A percentile compares a stretch with the other conserved stretches of the same genome.
These are phyloP conservation scores for Saimiri boliviensis DNA, from an alignment of 2,113 vertebrate genomes.

Conservation along the genomic window DNA sequence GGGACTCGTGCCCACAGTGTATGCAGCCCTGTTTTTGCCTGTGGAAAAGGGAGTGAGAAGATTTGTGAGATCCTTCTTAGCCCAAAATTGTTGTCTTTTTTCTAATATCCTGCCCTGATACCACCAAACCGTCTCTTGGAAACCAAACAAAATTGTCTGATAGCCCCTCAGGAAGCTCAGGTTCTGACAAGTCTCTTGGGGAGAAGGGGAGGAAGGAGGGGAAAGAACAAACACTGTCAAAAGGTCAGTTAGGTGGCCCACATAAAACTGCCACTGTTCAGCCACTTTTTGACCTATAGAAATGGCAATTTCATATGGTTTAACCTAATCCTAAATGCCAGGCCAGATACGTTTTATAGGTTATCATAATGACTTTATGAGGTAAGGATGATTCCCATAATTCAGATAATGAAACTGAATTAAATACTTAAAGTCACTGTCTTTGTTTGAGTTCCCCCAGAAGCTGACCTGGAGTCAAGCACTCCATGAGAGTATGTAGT, in stretches of 20 bases:
- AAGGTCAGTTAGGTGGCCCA: background rate
- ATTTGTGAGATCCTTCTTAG: background rate
- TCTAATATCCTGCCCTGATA: background rate
- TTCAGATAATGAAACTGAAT: slow-evolving; percentile 40
- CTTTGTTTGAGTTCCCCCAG: slow-evolving; percentile 18
- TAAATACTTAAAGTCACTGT: slow-evolving; percentile 30
- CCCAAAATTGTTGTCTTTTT: background rate
- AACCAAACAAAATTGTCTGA: background rate
- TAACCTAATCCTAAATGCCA: slow-evolving; percentile 27
- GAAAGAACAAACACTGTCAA: background rate
- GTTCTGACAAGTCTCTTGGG: background rate
- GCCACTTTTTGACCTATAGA: background rate
- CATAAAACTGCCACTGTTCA: background rate
- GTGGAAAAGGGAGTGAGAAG: background rate
- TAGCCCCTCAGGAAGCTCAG: background rate
- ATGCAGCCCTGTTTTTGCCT: background rate
- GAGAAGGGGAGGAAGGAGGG: background rate
- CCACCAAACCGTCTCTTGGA: background rate
- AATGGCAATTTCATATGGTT: slow-evolving; percentile 3
- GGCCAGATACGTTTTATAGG: background rate
- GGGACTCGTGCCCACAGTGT: background rate
- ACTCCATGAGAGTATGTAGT: background rate
- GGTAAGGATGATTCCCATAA: slow-evolving; percentile 14
- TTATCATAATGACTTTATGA: background rate
- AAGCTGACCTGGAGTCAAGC: slow-evolving; percentile 1